Evolutionary conservation across 2,113 vertebrate genomes (phyloP).

Genomic region (Pelecanus crispus): DNA sequence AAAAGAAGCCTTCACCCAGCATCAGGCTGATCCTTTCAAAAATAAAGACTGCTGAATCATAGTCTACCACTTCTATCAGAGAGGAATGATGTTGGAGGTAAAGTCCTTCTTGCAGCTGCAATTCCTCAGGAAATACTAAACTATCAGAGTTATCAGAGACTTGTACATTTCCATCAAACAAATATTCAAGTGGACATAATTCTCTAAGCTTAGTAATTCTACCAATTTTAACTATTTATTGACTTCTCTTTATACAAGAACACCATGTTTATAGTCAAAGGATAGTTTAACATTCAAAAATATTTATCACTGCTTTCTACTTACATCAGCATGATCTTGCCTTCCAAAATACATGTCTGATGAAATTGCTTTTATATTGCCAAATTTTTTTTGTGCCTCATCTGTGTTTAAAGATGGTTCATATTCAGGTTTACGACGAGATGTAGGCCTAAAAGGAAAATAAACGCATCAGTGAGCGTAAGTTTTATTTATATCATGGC

Average conservation of each 20-base stretch:
- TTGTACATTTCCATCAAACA: neutral
- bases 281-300: neutral
- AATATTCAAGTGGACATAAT: neutral
- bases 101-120: neutral
- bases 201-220: neutral
- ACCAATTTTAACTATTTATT: neutral
- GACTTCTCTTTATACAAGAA: neutral
- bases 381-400: slow-evolving; percentile 92
- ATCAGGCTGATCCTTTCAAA: neutral
- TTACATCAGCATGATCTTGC: slow-evolving; percentile 85
- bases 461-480: neutral
- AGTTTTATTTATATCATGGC: neutral
- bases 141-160: neutral
- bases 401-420: slow-evolving; percentile 60
- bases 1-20: neutral
- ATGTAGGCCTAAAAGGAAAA: slow-evolving; percentile 66
- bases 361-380: slow-evolving; percentile 88
- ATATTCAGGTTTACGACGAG: slow-evolving; percentile 81
- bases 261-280: neutral
- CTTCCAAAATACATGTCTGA: slow-evolving; percentile 98
- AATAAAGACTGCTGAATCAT: neutral
- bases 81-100: neutral
- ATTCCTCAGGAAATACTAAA: neutral
- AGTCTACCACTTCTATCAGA: neutral
- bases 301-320: neutral